Conservation (phyloP, 2,888 invertebrate species). For the Lepidocyrtinus sp. region DNA sequence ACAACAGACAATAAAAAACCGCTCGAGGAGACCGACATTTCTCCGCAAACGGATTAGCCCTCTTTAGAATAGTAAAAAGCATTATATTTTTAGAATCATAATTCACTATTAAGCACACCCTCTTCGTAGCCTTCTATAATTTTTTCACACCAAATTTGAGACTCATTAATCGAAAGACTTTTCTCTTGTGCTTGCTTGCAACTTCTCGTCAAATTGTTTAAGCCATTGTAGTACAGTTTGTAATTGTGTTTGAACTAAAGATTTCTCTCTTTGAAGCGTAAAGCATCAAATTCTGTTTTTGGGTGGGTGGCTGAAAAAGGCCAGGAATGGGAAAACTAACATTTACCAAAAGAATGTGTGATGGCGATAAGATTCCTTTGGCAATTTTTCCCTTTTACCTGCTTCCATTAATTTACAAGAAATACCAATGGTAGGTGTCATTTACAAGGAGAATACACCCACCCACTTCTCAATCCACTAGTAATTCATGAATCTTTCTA, state of each 20-base stretch:
- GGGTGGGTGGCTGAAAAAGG: not conserved
- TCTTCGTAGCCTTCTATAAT: too few species aligned
- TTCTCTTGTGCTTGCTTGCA: too few species aligned
- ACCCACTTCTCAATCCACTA: not conserved
- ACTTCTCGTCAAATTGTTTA: too few species aligned
- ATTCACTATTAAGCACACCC: too few species aligned
- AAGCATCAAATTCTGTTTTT: too few species aligned
- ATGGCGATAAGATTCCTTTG: not conserved
- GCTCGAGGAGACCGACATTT: conserved; percentile 3
- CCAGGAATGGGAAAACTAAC: not conserved
- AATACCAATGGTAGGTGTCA: conserved; percentile 11
- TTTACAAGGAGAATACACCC: conserved; percentile 7
- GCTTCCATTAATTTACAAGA: conserved; percentile 8
- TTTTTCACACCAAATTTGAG: too few species aligned
- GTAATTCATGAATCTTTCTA: too few species aligned
- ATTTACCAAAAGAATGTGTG: not conserved
- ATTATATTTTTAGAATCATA: conserved; percentile 5
- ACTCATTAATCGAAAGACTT: too few species aligned
- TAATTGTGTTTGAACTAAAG: too few species aligned
- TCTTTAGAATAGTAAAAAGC: not conserved
- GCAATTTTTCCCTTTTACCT: not conserved
- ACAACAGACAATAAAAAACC: not conserved
- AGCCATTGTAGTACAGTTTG: too few species aligned
- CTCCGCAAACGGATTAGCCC: not conserved
- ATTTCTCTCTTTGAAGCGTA: too few species aligned